Conservation (phyloP, 2,113 vertebrate genomes). For the Corythornis madagascariensis region DNA sequence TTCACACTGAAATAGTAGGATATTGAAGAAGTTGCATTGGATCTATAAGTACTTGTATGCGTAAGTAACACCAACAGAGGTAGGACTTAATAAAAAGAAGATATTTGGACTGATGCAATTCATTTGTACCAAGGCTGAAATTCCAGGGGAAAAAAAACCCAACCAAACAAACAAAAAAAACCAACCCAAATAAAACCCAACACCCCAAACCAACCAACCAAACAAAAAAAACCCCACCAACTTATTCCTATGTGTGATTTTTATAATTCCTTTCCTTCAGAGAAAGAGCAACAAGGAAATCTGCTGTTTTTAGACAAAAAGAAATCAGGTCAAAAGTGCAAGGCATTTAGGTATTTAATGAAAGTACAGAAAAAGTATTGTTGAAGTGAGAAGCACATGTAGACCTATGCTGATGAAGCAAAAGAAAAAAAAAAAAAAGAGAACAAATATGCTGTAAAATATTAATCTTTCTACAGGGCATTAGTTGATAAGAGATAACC, state of each 20-base stretch:
- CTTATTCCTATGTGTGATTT: not conserved
- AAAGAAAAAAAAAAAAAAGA: not conserved
- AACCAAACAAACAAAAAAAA: not conserved
- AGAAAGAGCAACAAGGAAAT: not conserved
- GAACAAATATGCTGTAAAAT: not conserved
- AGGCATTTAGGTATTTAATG: not conserved
- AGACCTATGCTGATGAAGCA: not conserved
- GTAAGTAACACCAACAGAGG: too few species aligned
- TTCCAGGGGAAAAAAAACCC: too few species aligned
- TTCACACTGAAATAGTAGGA: too few species aligned
- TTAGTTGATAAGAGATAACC: not conserved
- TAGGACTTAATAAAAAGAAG: too few species aligned
- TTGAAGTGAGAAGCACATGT: not conserved
- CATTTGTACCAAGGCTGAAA: too few species aligned
- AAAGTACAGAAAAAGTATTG: not conserved
- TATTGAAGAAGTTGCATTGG: too few species aligned
- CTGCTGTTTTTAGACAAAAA: not conserved
- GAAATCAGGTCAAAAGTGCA: not conserved
- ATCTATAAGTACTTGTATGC: too few species aligned
- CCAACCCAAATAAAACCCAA: too few species aligned
- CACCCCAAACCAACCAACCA: too few species aligned
- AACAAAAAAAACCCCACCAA: not conserved
- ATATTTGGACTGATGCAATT: too few species aligned
- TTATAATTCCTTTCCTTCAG: not conserved
- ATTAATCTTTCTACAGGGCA: not conserved